These are phyloP conservation scores for Drosophila pallidifrons DNA, from an alignment of 1,140 invertebrate species.

Conservation along the genomic window DNA sequence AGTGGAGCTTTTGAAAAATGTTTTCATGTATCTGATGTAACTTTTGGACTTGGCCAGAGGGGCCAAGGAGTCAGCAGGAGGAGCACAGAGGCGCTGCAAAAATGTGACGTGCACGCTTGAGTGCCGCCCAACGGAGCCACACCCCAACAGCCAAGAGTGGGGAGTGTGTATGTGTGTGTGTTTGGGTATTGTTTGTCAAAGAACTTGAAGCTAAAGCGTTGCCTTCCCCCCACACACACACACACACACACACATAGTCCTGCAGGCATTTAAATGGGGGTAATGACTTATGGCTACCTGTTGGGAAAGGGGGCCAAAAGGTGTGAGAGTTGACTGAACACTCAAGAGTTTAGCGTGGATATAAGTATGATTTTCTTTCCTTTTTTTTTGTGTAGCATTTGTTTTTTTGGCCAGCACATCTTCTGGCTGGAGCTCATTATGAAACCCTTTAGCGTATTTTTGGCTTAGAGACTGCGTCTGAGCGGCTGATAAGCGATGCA, in stretches of 20 bases:
- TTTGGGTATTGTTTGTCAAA: constrained; percentile 77
- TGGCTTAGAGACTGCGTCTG: constrained; percentile 19
- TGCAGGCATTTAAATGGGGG: constrained; percentile 61
- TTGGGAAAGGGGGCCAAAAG: constrained; percentile 15
- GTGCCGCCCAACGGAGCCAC: constrained; percentile 45
- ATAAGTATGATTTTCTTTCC: neutral
- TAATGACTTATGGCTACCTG: constrained; percentile 74
- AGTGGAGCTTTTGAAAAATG: constrained; percentile 74
- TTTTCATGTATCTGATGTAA: constrained; percentile 80
- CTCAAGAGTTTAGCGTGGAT: constrained; percentile 30
- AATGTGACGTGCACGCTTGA: constrained; percentile 78
- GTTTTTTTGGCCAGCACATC: constrained; percentile 26
- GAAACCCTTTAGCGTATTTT: constrained; percentile 26
- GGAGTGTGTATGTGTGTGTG: constrained; percentile 16
- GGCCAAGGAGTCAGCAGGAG: constrained; percentile 17
- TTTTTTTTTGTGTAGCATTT: no score
- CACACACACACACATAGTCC: constrained; percentile 8
- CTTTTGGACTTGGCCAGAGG: constrained; percentile 41
- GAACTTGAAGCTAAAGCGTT: constrained; percentile 65
- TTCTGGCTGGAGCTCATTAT: constrained; percentile 46
- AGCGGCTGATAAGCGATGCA: constrained; percentile 66
- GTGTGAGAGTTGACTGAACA: constrained; percentile 26
- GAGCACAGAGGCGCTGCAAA: constrained; percentile 64
- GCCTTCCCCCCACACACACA: neutral
- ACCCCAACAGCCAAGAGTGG: constrained; percentile 13